Evolutionary conservation across 2,797 vertebrate species (phyloP).

Genomic region (Microctenopoma steveboyesi): DNA sequence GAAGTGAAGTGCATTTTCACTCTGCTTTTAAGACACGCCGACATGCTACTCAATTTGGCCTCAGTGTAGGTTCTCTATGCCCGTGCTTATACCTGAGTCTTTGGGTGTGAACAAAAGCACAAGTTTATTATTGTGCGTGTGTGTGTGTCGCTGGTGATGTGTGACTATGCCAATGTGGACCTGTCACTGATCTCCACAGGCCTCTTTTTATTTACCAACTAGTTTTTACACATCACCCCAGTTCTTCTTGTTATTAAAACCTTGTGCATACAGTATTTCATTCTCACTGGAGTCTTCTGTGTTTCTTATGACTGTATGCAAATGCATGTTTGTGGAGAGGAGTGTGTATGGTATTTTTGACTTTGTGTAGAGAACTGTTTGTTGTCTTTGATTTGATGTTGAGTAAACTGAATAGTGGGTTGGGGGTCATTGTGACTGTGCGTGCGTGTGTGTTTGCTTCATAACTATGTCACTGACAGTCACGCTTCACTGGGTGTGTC

Average conservation of each 20-base stretch:
- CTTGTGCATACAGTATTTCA: slow-evolving; percentile 2
- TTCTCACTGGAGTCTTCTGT: slow-evolving; percentile 8
- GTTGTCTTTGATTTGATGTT: not conserved
- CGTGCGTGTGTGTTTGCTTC: slow-evolving; percentile 26
- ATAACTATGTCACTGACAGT: slow-evolving; percentile 48
- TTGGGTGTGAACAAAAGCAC: slow-evolving; percentile 64
- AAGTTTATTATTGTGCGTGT: slow-evolving; percentile 40
- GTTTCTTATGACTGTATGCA: slow-evolving; percentile 25
- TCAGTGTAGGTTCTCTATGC: slow-evolving; percentile 67
- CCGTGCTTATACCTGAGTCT: slow-evolving; percentile 74
- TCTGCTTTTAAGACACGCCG: slow-evolving; percentile 80
- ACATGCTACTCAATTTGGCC: slow-evolving; percentile 75
- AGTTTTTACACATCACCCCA: slow-evolving; percentile 39
- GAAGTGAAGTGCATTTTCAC: slow-evolving; percentile 83
- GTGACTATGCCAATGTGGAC: slow-evolving; percentile 12
- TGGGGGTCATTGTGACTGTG: slow-evolving; percentile 1
- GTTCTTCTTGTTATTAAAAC: slow-evolving; percentile 38
- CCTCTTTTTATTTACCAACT: slow-evolving; percentile 39
- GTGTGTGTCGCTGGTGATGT: slow-evolving; percentile 25
- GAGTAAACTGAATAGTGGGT: not conserved
- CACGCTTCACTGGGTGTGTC: slow-evolving; percentile 33
- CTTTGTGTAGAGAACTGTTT: not conserved
- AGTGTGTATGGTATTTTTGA: not conserved
- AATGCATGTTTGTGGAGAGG: slow-evolving; percentile 15
- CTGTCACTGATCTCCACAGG: slow-evolving; percentile 43